phyloP scores from a whole-genome alignment of 2,113 vertebrate species.

The Anhinga anhinga region DNA sequence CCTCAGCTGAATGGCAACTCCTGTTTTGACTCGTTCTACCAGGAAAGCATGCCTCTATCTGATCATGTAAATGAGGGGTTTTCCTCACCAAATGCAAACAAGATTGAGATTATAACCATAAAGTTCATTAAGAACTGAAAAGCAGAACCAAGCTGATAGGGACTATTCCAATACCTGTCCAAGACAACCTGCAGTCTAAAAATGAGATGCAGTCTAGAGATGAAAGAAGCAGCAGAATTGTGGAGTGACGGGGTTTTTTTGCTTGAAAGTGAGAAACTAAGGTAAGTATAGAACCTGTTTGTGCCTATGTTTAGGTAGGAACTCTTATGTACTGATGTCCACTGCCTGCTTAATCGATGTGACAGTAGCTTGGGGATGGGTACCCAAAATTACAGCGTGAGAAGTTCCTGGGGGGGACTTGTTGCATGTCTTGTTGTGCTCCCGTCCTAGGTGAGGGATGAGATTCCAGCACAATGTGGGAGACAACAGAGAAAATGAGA shows the following conservation, averaged over 20 bases:
- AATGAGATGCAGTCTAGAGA: neutral
- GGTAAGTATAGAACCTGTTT: neutral
- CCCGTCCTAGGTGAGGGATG: neutral
- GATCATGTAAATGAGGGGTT: neutral
- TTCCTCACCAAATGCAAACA: neutral
- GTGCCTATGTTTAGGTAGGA: neutral
- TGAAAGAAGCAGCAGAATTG: neutral
- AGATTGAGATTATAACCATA: neutral
- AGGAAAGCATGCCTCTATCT: neutral
- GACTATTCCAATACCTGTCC: neutral
- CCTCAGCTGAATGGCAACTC: neutral
- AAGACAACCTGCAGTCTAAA: neutral
- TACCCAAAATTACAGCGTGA: neutral
- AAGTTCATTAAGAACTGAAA: neutral
- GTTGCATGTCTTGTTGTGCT: neutral
- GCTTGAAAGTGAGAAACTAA: neutral
- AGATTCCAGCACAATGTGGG: neutral
- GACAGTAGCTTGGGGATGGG: neutral
- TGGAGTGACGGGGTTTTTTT: neutral
- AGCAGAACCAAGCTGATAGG: neutral
- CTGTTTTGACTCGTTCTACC: neutral
- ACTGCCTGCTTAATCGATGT: neutral
- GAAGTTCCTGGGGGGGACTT: neutral
- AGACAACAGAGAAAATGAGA: neutral
- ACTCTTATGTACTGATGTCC: accelerated